Base-by-base conservation (phyloP, 2,888 invertebrate species). In the Julus scandinavius region DNA sequence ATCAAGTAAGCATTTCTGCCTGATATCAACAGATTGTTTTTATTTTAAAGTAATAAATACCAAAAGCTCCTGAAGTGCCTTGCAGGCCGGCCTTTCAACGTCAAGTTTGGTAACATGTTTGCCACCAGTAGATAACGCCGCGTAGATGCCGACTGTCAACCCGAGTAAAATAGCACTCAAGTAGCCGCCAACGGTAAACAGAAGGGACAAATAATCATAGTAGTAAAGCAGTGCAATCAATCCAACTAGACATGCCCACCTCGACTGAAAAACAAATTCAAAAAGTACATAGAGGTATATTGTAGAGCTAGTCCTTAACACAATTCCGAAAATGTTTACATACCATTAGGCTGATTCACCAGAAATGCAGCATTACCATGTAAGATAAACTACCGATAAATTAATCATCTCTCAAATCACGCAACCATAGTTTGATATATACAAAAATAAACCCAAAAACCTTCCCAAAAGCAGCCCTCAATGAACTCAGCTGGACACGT, bases 161-260 rank as follows among this genome's bases (percentile, higher is more conserved):
- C 87, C 87, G 9, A 87, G 80, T n/a, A 87, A n/a, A 40, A 80
- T 17, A 1, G 41, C 40, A 87, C 87, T 87, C 41, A 58, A 40
- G 49, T 87, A 87, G 54, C 87, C 87, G 40, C 40, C 40, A 72
- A 80, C 5, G 17, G 72, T 49, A 15, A 87, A 29, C 15, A 87
- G 40, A 6, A 72, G 29, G 13, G 63, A 41, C 17, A 87, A 72
- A 41, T 40, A 72, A 72, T 87, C 49, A 80, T 80, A 72, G 80
- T 87, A 87, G 41, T 58, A 58, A 7, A 87, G 41, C 17, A 87
- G 4, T 40, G 87, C 63, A 2, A 80, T 3, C 40, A 87, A 40
- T 29, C 87, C 87, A 29, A 87, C 41, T 5, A 63, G 38, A 40
- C 40, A 72, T 20, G 72, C 72, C 91, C 50, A 49, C 20, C 38